A percentile compares a stretch with the other conserved stretches of the same genome.
phyloP scores from a whole-genome alignment of 1,140 invertebrate genomes.

The Octopus sinensis region DNA sequence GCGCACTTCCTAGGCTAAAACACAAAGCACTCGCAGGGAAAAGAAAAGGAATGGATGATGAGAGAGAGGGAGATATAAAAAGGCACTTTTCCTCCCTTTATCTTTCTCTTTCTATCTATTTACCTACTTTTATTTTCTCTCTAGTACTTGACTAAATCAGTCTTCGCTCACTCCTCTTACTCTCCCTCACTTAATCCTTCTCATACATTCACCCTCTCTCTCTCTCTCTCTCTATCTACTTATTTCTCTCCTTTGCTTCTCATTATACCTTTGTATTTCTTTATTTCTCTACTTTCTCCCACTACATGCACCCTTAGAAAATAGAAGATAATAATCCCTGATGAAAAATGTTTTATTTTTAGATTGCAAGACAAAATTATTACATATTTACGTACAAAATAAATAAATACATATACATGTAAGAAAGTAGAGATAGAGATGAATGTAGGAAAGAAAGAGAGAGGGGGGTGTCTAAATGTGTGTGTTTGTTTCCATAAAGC shows the following conservation, averaged over 20 bases:
- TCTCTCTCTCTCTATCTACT: background rate
- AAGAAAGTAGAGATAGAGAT: background rate
- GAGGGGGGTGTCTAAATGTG: too few species aligned
- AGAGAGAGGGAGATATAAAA: too few species aligned
- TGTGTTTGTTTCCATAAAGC: too few species aligned
- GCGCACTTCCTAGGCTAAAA: too few species aligned
- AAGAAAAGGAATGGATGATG: too few species aligned
- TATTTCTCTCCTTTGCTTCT: background rate
- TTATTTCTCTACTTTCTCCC: background rate
- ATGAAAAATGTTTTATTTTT: background rate
- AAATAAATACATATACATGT: background rate
- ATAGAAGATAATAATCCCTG: background rate
- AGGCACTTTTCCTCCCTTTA: too few species aligned
- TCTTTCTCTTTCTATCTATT: too few species aligned
- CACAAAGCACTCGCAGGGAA: too few species aligned
- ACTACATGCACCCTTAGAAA: background rate
- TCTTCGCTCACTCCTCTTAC: background rate
- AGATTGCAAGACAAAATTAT: background rate
- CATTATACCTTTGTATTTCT: background rate
- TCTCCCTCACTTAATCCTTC: background rate
- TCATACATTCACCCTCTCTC: background rate
- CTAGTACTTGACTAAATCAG: background rate
- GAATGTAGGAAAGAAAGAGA: too few species aligned
- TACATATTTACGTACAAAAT: background rate
- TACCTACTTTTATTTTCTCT: too few species aligned